These are phyloP conservation scores for Cladopsammia gracilis DNA, from an alignment of 64 coral and sea anemone species.

Conservation along the genomic window DNA sequence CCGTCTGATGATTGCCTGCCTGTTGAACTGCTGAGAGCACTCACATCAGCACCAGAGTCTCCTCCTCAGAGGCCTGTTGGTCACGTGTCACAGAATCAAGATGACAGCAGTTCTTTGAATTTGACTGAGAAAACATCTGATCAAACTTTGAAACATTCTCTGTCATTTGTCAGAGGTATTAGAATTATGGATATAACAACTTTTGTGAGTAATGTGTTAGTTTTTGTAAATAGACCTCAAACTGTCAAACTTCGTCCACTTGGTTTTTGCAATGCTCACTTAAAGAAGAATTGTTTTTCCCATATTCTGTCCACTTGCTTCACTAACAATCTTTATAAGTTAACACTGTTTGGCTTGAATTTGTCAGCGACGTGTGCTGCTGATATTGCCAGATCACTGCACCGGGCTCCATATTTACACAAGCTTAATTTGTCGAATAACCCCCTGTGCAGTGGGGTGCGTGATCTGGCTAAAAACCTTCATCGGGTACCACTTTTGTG, in stretches of 20 bases:
- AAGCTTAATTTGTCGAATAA: too few species aligned
- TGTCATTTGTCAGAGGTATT: not conserved
- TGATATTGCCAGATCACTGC: not conserved
- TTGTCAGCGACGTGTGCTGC: not conserved
- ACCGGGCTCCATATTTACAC: not conserved
- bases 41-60: slow-evolving; percentile 3
- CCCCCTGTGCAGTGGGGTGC: too few species aligned
- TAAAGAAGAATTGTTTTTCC: too few species aligned
- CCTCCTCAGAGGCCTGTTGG: not conserved
- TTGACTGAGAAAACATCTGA: not conserved
- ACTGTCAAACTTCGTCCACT: too few species aligned
- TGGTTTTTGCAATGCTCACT: too few species aligned
- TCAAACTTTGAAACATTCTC: not conserved
- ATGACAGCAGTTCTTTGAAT: not conserved
- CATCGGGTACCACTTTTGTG: too few species aligned
- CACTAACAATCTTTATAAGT: too few species aligned
- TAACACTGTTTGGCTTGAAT: not conserved
- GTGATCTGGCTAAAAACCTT: not conserved
- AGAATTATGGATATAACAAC: too few species aligned
- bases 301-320: too few species aligned
- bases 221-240: not conserved
- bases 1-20: not conserved
- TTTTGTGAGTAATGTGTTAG: not conserved
- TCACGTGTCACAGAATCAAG: not conserved
- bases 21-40: not conserved